These are phyloP conservation scores for Pipistrellus pygmaeus DNA, from an alignment of 2,797 vertebrate genomes.

Conservation along the genomic window DNA sequence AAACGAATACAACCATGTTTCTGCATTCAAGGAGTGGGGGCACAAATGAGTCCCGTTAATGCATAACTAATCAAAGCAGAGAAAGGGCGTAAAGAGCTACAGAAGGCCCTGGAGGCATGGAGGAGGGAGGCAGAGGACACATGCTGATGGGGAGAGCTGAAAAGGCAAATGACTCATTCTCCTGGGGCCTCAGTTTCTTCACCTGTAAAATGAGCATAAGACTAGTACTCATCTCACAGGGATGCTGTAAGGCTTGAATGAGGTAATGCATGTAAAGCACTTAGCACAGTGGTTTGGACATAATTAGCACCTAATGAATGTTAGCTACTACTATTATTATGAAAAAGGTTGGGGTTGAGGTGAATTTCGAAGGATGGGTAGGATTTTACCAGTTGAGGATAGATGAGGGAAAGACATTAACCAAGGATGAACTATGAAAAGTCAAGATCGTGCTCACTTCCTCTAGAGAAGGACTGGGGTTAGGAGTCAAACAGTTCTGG, in stretches of 20 bases:
- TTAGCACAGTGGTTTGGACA: background rate
- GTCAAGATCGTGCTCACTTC: background rate
- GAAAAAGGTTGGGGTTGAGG: background rate
- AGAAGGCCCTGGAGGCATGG: background rate
- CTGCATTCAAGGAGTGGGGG: background rate
- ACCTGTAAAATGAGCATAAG: constrained; percentile 7
- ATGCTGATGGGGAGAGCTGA: background rate
- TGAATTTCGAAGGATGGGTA: background rate
- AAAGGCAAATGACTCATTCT: background rate
- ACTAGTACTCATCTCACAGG: background rate
- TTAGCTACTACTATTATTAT: background rate
- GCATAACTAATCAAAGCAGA: background rate
- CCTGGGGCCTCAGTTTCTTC: constrained; percentile 1
- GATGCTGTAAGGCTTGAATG: background rate
- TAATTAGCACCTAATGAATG: background rate
- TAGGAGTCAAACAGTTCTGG: background rate
- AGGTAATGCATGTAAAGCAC: background rate
- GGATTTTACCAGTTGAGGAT: constrained; percentile 11
- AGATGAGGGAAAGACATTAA: background rate
- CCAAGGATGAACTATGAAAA: background rate
- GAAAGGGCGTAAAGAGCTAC: background rate
- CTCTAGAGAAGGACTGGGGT: background rate
- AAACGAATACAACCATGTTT: background rate
- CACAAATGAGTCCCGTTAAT: background rate
- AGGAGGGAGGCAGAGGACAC: background rate